phyloP scores from a whole-genome alignment of 2,888 invertebrate genomes.

The Tetranychus piercei region DNA sequence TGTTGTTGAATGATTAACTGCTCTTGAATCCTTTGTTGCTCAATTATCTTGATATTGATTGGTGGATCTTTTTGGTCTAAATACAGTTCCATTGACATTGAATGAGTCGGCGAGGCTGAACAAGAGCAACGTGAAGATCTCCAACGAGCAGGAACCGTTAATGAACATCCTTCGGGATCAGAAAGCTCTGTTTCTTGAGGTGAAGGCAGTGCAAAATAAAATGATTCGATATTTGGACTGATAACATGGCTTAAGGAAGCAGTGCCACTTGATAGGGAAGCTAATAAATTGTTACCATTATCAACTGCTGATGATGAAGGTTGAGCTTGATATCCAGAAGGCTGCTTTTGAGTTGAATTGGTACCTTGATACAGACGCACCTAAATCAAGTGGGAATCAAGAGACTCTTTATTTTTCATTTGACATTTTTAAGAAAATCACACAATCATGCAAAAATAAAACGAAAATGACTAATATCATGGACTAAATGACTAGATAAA shows the following conservation, averaged over 20 bases:
- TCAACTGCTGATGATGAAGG: background rate
- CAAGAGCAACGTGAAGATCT: constrained; percentile 20
- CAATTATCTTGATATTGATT: constrained; percentile 13
- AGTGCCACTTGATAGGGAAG: constrained; percentile 18
- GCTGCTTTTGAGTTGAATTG: too few relatives aligned
- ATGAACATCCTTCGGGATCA: constrained; percentile 28
- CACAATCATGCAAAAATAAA: too few relatives aligned
- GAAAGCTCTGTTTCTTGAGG: constrained; percentile 27
- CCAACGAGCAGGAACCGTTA: constrained; percentile 16
- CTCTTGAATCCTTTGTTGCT: constrained; percentile 15
- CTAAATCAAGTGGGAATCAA: too few relatives aligned
- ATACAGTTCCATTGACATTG: constrained; percentile 16
- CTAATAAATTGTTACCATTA: background rate
- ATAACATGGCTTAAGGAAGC: constrained; percentile 15
- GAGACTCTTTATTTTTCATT: too few relatives aligned
- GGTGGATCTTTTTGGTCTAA: constrained; percentile 16
- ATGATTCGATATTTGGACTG: constrained; percentile 18
- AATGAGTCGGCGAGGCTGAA: constrained; percentile 21
- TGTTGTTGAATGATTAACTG: constrained; percentile 17
- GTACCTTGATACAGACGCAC: too few relatives aligned
- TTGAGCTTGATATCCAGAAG: background rate
- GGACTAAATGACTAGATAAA: too few relatives aligned
- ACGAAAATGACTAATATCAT: too few relatives aligned
- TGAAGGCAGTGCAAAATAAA: constrained; percentile 25
- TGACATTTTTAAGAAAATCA: too few relatives aligned